phyloP scores from a whole-genome alignment of 2,113 vertebrate genomes.

The Pithys albifrons region DNA sequence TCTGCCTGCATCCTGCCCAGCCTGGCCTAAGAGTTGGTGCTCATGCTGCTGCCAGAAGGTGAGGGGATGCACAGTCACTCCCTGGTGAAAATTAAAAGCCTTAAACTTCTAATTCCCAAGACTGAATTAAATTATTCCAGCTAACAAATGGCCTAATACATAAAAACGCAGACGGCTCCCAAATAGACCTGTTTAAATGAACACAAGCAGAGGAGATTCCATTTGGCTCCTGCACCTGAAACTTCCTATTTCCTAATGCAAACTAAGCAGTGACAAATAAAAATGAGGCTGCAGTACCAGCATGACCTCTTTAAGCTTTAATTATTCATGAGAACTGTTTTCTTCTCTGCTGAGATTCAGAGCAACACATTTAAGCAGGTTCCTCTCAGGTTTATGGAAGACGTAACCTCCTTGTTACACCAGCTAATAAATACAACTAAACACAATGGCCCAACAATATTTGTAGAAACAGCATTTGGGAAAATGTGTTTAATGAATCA shows the following conservation, averaged over 20 bases:
- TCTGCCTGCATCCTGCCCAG: background rate
- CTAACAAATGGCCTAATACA: constrained; percentile 22
- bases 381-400: background rate
- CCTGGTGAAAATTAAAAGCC: constrained; percentile 1
- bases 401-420: constrained; percentile 26
- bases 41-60: background rate
- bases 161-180: background rate
- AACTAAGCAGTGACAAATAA: constrained; percentile 34
- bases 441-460: constrained; percentile 12
- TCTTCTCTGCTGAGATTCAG: constrained; percentile 33
- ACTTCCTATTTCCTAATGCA: constrained; percentile 39
- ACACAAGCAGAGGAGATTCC: background rate
- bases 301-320: constrained; percentile 43
- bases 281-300: constrained; percentile 22
- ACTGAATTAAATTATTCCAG: constrained; percentile 8
- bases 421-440: constrained; percentile 52
- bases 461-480: constrained; percentile 30
- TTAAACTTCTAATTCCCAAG: constrained; percentile 11
- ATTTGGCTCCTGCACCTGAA: constrained; percentile 28
- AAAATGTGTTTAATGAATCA: constrained; percentile 54
- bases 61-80: background rate
- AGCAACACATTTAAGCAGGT: background rate
- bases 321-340: constrained; percentile 63
- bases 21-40: background rate
- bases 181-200: constrained; percentile 13